Conservation (phyloP, 2,888 invertebrate genomes). For the Notodonta ziczac region DNA sequence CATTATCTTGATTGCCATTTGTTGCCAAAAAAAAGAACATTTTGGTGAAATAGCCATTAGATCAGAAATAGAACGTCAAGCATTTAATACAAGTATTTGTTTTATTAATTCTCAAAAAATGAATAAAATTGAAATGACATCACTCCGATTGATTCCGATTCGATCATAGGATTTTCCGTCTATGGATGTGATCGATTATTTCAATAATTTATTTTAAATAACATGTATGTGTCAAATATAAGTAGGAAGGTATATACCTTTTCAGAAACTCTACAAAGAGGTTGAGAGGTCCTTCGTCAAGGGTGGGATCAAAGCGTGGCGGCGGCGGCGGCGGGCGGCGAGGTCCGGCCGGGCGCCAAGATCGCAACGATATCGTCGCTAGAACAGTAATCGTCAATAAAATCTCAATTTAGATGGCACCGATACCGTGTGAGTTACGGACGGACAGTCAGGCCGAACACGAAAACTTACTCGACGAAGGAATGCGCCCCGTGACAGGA, state of each 20-base stretch:
- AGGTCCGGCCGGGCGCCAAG: slow-evolving; percentile 71
- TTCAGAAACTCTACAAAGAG: slow-evolving; percentile 11
- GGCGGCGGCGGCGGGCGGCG: slow-evolving; percentile 33
- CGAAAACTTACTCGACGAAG: slow-evolving; percentile 82
- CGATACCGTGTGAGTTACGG: slow-evolving; percentile 83
- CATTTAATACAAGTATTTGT: too few species aligned
- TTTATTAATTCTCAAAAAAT: too few species aligned
- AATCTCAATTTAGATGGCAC: slow-evolving; percentile 84
- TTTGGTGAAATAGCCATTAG: too few species aligned
- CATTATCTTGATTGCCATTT: too few species aligned
- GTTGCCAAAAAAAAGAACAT: too few species aligned
- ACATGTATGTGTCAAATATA: background rate
- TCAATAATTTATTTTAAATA: background rate
- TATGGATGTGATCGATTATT: too few species aligned
- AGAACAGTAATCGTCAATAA: slow-evolving; percentile 85
- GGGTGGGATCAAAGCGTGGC: slow-evolving; percentile 61
- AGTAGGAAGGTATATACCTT: background rate
- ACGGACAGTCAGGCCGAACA: slow-evolving; percentile 75
- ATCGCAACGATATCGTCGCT: slow-evolving; percentile 82
- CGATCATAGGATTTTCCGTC: too few species aligned
- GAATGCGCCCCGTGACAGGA: slow-evolving; percentile 79
- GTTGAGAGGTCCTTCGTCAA: slow-evolving; percentile 35
- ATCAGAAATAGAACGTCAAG: too few species aligned
- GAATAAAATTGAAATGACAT: too few species aligned
- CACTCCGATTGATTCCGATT: too few species aligned